Evolutionary conservation across 1,140 invertebrate genomes (phyloP).

Genomic region (Centruroides sculpturatus): DNA sequence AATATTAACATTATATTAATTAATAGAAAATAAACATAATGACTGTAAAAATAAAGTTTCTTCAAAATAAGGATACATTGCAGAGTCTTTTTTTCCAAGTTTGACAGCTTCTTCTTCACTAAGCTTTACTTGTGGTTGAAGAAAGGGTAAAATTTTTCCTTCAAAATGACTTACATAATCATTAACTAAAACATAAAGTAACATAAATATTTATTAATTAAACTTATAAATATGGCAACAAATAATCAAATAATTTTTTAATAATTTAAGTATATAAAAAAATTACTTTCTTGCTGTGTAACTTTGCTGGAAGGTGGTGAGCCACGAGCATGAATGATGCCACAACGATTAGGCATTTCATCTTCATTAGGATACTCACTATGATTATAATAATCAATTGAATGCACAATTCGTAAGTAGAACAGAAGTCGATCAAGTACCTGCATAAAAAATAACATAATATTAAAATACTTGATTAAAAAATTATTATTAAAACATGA

Average conservation of each 20-base stretch:
- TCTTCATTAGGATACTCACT: slow-evolving; percentile 99
- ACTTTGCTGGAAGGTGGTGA: slow-evolving; percentile 59
- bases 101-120: slow-evolving; percentile 68
- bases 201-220: no score
- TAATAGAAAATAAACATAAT: neutral
- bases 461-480: no score
- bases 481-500: no score
- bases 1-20: no score
- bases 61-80: slow-evolving; percentile 36
- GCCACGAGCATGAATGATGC: slow-evolving; percentile 92
- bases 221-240: no score
- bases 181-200: slow-evolving; percentile 33
- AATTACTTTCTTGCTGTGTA: slow-evolving; percentile 25
- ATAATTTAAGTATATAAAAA: neutral
- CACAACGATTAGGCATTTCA: slow-evolving; percentile 98
- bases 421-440: slow-evolving; percentile 70
- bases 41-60: neutral
- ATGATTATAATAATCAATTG: slow-evolving; percentile 97
- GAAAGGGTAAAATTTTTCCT: slow-evolving; percentile 72
- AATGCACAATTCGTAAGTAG: slow-evolving; percentile 93
- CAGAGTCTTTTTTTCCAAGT: slow-evolving; percentile 71
- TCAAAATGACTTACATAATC: slow-evolving; percentile 69
- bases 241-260: no score
- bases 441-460: slow-evolving; percentile 23
- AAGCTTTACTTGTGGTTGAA: slow-evolving; percentile 49